These are phyloP conservation scores for Hypercompe scribonia DNA, from an alignment of 2,888 invertebrate species.

Conservation along the genomic window DNA sequence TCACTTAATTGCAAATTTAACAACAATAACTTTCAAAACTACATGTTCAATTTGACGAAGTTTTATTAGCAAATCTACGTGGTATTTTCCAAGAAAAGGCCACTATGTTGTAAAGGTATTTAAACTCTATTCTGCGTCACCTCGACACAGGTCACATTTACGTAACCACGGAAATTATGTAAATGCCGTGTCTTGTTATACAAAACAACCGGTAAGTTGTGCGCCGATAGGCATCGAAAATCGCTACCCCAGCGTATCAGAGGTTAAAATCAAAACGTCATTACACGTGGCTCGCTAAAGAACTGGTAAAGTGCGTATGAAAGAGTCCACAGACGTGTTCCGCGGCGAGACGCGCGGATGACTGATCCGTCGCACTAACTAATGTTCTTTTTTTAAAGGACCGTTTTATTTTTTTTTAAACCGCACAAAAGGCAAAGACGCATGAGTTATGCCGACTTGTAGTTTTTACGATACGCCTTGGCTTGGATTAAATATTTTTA, in stretches of 20 bases:
- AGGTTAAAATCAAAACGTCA: slow-evolving; percentile 75
- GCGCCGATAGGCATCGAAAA: slow-evolving; percentile 48
- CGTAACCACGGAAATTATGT: slow-evolving; percentile 44
- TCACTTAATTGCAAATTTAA: not conserved
- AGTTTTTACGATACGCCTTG: slow-evolving; percentile 83
- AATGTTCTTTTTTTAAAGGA: slow-evolving; percentile 80
- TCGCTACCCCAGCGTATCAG: slow-evolving; percentile 49
- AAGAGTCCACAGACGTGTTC: slow-evolving; percentile 73
- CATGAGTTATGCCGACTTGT: slow-evolving; percentile 84
- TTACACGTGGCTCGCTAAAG: slow-evolving; percentile 63
- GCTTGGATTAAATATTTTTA: slow-evolving; percentile 82
- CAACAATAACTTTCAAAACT: not conserved
- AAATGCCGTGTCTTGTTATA: slow-evolving; percentile 48
- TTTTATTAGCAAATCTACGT: slow-evolving; percentile 7
- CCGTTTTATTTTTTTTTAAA: slow-evolving; percentile 74
- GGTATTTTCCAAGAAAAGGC: slow-evolving; percentile 10
- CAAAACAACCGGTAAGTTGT: slow-evolving; percentile 43
- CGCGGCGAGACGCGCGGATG: slow-evolving; percentile 76
- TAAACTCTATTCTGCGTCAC: slow-evolving; percentile 23
- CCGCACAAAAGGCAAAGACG: slow-evolving; percentile 80
- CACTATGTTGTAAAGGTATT: slow-evolving; percentile 20
- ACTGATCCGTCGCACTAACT: slow-evolving; percentile 82
- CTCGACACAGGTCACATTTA: slow-evolving; percentile 39
- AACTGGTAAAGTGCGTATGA: slow-evolving; percentile 17
- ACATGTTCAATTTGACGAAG: not conserved